Evolutionary conservation across 2,888 invertebrate genomes (phyloP).

Genomic region (Andrena dorsata): DNA sequence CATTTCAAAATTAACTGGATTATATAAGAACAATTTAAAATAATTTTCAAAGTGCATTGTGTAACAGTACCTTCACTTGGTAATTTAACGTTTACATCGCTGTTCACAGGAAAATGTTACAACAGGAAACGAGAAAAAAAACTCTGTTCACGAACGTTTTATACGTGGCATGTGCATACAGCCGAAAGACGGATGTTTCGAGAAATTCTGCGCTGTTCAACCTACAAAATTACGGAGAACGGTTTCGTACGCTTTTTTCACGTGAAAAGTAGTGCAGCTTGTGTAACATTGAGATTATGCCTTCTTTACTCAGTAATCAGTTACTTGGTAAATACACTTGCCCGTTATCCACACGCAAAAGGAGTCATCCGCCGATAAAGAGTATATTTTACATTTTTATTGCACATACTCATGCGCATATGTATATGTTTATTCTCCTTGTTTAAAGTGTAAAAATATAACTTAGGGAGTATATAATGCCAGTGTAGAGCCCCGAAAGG

Average conservation of each 20-base stretch:
- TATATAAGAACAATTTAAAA: no score
- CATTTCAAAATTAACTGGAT: neutral
- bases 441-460: no score
- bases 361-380: slow-evolving; percentile 14
- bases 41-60: no score
- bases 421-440: no score
- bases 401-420: neutral
- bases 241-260: slow-evolving; percentile 39
- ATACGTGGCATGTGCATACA: neutral
- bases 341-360: slow-evolving; percentile 31
- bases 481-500: no score
- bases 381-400: slow-evolving; percentile 14
- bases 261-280: slow-evolving; percentile 42
- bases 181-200: neutral
- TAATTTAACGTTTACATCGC: neutral
- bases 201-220: slow-evolving; percentile 9
- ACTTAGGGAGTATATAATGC: no score
- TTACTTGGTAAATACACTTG: slow-evolving; percentile 23
- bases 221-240: slow-evolving; percentile 29
- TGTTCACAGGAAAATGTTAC: neutral
- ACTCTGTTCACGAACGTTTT: neutral
- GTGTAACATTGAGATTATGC: slow-evolving; percentile 33
- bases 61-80: no score
- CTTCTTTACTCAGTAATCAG: slow-evolving; percentile 32
- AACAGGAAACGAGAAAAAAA: neutral